Evolutionary conservation across 2,797 vertebrate species (phyloP), one percentile per base, ranked within the genome.

Genomic region (Helostoma temminkii): DNA sequence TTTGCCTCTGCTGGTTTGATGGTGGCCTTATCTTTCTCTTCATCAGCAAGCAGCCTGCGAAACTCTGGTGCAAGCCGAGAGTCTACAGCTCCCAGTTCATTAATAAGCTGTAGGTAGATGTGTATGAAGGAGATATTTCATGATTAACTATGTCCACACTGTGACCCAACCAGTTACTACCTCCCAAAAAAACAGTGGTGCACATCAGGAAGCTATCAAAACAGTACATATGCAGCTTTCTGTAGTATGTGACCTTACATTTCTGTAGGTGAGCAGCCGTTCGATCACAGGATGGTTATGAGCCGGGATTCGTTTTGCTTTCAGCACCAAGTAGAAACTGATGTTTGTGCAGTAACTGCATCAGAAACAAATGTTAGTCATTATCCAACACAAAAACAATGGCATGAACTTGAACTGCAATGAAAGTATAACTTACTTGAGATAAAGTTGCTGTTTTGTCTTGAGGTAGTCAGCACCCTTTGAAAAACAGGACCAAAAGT

Each of bases 251-350:
- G 6, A 3, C 85, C 94, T 94, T 74, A 94, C 95, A 34, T 95
- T 97, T 80, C 98, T 95, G 76, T 97, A 99, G 12, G 93, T 91
- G 24, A 98, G 93, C 58, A 99, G 93, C 60, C 97, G 93, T 74
- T 97, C 96, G 0, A 99, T 98, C 71, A 99, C 92, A 0, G 97
- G 98, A 82, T 99, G 98, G 45, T 93, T 96, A 1, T 96, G 96
- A 52, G 94, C 95, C 0, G 95, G 94, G 36, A 95, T 85, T 74
- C 98, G 89, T 85, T 95, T 96, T 1, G 97, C 92, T 92, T 99
- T 99, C 66, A 99, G 77, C 36, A 97, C 93, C 92, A 99, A 82
- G 67, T 99, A 99, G 89, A 98, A 99, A 43, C 97, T 98, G 85
- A 99, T 96, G 76, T 99, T 98, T 80, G 96, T 94, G 78, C 97